Conservation (phyloP, 92 coral and sea anemone genomes). For the Porites divaricata region DNA sequence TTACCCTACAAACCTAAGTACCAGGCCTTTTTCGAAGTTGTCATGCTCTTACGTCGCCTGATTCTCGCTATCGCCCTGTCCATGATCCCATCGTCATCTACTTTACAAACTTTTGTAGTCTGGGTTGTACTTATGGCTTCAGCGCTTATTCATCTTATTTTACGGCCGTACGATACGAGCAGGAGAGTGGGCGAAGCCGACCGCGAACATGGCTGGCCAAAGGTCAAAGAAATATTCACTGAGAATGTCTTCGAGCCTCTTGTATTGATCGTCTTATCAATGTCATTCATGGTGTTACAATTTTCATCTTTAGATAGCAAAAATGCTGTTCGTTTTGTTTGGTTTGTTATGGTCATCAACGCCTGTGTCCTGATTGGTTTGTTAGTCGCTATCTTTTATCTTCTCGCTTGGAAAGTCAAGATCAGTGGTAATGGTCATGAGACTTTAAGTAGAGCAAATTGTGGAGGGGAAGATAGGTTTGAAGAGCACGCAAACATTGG, state of each 20-base stretch:
- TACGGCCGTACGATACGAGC: slow-evolving; percentile 35
- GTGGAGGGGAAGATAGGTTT: background rate
- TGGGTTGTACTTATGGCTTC: slow-evolving; percentile 53
- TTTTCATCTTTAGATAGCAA: slow-evolving; percentile 51
- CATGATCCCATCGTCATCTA: slow-evolving; percentile 50
- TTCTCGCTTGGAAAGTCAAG: background rate
- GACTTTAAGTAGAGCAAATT: background rate
- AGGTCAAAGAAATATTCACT: background rate
- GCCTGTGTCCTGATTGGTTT: slow-evolving; percentile 14
- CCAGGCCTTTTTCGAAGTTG: slow-evolving; percentile 54
- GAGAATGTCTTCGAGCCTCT: slow-evolving; percentile 59
- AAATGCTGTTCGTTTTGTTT: slow-evolving; percentile 12
- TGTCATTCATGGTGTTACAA: slow-evolving; percentile 63
- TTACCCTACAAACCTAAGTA: slow-evolving; percentile 59
- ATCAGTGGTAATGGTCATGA: background rate
- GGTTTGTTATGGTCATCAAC: slow-evolving; percentile 56
- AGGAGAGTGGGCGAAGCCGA: background rate
- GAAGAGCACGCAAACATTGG: background rate
- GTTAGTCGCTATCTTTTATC: slow-evolving; percentile 14
- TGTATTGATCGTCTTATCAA: slow-evolving; percentile 51
- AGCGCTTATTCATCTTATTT: slow-evolving; percentile 28
- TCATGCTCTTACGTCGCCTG: slow-evolving; percentile 55
- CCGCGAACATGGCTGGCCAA: background rate
- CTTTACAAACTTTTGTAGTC: slow-evolving; percentile 55
- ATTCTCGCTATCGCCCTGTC: slow-evolving; percentile 59